Conservation (phyloP, 2,797 vertebrate species). For the Gallinago nigripennis region DNA sequence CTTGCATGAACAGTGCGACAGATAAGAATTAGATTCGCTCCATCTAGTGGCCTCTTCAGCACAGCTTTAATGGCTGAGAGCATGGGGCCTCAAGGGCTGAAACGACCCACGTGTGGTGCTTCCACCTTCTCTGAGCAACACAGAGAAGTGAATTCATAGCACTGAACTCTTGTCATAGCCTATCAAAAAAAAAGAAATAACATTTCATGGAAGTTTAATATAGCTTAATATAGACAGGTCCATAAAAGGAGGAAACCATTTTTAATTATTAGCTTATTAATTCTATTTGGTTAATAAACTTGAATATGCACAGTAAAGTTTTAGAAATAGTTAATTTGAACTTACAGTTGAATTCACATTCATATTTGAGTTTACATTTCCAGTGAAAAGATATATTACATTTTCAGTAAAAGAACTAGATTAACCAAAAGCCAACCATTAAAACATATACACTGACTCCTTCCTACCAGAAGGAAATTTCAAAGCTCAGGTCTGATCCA, state of each 20-base stretch:
- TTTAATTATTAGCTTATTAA: neutral
- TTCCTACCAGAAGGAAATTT: neutral
- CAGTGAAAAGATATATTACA: neutral
- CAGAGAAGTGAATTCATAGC: neutral
- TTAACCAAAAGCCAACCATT: neutral
- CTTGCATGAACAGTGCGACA: neutral
- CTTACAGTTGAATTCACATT: neutral
- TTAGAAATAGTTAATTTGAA: neutral
- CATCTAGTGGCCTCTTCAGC: conserved; percentile 35
- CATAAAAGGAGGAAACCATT: neutral
- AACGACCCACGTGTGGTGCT: fast-evolving
- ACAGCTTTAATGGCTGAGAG: neutral
- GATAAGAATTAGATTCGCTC: neutral
- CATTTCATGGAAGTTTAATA: neutral
- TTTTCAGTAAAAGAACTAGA: neutral
- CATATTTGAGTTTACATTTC: neutral
- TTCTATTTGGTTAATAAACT: neutral
- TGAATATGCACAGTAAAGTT: neutral
- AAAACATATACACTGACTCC: neutral
- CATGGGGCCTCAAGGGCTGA: neutral
- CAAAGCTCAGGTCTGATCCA: neutral
- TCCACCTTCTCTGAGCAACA: neutral
- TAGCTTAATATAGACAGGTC: neutral
- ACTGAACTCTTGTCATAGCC: neutral
- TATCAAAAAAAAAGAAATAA: neutral